Base-by-base conservation (phyloP, 2,888 invertebrate genomes). In the Laothoe populi region DNA sequence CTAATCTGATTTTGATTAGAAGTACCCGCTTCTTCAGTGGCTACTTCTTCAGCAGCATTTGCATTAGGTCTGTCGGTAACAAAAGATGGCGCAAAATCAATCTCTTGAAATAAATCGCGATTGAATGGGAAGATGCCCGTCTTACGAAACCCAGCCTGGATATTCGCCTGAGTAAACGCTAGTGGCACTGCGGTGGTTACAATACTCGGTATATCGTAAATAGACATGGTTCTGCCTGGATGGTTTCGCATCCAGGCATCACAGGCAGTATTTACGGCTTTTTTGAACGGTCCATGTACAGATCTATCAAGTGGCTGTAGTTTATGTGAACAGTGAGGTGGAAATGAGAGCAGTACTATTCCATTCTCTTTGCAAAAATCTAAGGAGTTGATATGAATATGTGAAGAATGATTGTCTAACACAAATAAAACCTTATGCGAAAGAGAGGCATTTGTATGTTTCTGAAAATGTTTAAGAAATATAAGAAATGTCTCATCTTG, bases 201-300 rank as follows among this genome's bases (percentile, higher is more conserved):
- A 40, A 78, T 70, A 0, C 63, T 61, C 23, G 77, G 78, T n/a
- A 81, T 75, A 31, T 79, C 71, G 26, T 80, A 75, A 1, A 77
- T 79, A 0, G 73, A 58, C 71, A 80, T 76, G 0, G 74, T 72
- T 62, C 68, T 70, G 0, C 74, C 79, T 1, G 77, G 74, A 21
- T 81, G 31, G 24, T 31, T 76, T 57, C 69, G 48, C 72, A 81
- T 72, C 75, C 77, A 81, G 0, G 57, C 71, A 61, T 75, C 74
- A 40, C 68, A 66, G 0, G 74, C 63, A 7, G 68, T 24, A 58
- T 76, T 77, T 16, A 75, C 13, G 8, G 63, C 64, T 63, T 74
- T 75, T 66, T 80, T 79, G 0, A 77, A 63, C 0, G 76, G 76
- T 1, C 76, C 78, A 61, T 59, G 71, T 4, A 69, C 76, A 38